Base-by-base conservation (phyloP, 2,113 vertebrate species). In the Tragelaphus strepsiceros region DNA sequence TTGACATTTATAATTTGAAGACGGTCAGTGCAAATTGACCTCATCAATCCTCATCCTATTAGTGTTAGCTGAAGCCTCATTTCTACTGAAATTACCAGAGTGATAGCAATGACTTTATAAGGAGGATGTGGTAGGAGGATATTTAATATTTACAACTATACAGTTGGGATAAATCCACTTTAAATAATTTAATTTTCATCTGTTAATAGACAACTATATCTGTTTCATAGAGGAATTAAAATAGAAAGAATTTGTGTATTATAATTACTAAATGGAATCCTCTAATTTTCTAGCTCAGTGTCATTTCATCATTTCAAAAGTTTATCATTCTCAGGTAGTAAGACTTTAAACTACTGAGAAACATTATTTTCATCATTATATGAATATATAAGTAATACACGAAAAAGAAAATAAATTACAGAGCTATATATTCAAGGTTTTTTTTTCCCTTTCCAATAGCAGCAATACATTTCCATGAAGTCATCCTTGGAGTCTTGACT, bases 131-230 rank as follows among this genome's bases (percentile, higher is more conserved):
- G 35, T 88, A 90, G 51, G 51, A 84, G 39, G n/a, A 88, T 83
- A 91, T 64, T 92, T 94, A 94, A 89, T 78, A 96, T 95, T 91
- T 97, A 74, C 21, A 97, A 81, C 28, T 93, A 49, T 43, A 46
- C 58, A 71, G 39, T 96, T 92, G 7, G 13, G 26, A 93, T 90
- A 96, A 89, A 80, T 84, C n/a, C 39, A 51, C 7, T 96, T 93
- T 84, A 61, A 88, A 49, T 49, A n/a, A 88, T 86, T 74, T 83
- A 88, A 96, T 88, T 96, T 95, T 9, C 28, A 77, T 84, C 11
- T 30, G 77, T 62, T 96, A 88, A 94, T 39, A 95, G 64, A 81
- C 59, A 81, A 92, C 9, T 90, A n/a, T 46, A 90, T 56, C 16
- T 93, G 30, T 96, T 88, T 80, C 19, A 89, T 86, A 89, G 58